Evolutionary conservation across 2,113 vertebrate genomes (phyloP).

Genomic region (Hemicordylus capensis): DNA sequence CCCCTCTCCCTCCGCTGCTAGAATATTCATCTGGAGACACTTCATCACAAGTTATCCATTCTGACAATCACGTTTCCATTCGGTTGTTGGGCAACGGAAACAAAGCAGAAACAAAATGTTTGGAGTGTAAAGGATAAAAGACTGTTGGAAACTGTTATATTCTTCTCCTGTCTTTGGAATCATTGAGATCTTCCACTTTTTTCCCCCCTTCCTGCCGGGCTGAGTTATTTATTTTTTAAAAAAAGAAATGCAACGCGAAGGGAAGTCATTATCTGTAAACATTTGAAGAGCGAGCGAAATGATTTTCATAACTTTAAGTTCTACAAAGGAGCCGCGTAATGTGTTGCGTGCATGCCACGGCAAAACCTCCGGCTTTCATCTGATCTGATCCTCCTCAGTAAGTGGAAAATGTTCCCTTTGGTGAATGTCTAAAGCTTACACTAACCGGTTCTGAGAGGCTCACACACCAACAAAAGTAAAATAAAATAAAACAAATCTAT

Average conservation of each 20-base stretch:
- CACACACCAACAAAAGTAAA: slow-evolving; percentile 18
- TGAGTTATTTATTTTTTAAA: slow-evolving; percentile 17
- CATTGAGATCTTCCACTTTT: slow-evolving; percentile 58
- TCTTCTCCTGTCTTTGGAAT: slow-evolving; percentile 62
- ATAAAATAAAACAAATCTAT: neutral
- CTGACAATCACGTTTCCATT: slow-evolving; percentile 65
- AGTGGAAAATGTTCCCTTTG: slow-evolving; percentile 64
- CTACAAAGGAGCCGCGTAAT: slow-evolving; percentile 67
- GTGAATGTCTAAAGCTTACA: slow-evolving; percentile 52
- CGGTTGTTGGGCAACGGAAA: slow-evolving; percentile 67
- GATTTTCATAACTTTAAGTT: slow-evolving; percentile 67
- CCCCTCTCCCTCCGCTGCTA: slow-evolving; percentile 54
- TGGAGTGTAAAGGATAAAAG: slow-evolving; percentile 70
- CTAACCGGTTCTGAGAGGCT: slow-evolving; percentile 48
- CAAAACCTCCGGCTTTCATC: slow-evolving; percentile 64
- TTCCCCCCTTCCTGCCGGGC: too few species aligned
- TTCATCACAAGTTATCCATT: slow-evolving; percentile 63
- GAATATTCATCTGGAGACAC: slow-evolving; percentile 58
- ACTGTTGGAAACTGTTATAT: slow-evolving; percentile 47
- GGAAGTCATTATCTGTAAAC: slow-evolving; percentile 65
- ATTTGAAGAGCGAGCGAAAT: slow-evolving; percentile 49
- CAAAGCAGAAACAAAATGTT: slow-evolving; percentile 67
- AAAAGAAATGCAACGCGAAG: slow-evolving; percentile 41
- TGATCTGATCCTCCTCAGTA: slow-evolving; percentile 64
- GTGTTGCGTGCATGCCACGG: slow-evolving; percentile 43